Base-by-base conservation (phyloP, 2,113 vertebrate genomes). In the Crocuta crocuta region DNA sequence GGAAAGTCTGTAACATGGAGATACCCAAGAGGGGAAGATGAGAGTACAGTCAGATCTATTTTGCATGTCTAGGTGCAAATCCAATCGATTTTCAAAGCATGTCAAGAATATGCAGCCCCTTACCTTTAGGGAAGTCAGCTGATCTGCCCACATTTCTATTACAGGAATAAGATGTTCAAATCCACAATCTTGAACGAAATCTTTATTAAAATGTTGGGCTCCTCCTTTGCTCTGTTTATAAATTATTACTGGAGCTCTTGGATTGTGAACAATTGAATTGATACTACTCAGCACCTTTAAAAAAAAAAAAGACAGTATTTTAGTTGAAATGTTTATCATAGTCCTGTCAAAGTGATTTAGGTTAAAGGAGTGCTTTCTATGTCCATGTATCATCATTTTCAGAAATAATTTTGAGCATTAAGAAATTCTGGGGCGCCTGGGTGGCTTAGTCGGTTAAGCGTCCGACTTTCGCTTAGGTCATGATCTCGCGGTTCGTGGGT, bases 81-180 rank as follows among this genome's bases (percentile, higher is more conserved):
- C 31, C 7, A 90, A 66, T 0, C 76, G 23, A 92, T 81, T 90
- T 73, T 88, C 68, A 87, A 94, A 97, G 55, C 43, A 50, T 16
- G 3, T 68, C 87, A 76, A 95, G 10, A 90, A 23, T 39, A 90
- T 70, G 83, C 6, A 61, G n/a, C 0, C 0, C 0, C 0, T 97
- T 98, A 99, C 99, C 99, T 99, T 99, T 16, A 99, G 94, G 7
- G 99, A 98, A 80, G 94, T 79, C 8, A 99, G 98, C 90, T 99
- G 99, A 76, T 99, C 99, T 74, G 99, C 99, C 99, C 99, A 99
- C 97, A 99, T 97, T 94, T 99, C 99, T 98, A 99, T 89, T 1
- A 99, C 98, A 0, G 98, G 98, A 7, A 99, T 96, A 55, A 99
- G 98, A 89, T 98, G 98, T 87, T 99, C 98, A 98, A 99, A 99